Percentiles rank a stretch among this genome's conserved stretches.
Conservation (phyloP, 1,140 invertebrate species). For the Centruroides vittatus region DNA sequence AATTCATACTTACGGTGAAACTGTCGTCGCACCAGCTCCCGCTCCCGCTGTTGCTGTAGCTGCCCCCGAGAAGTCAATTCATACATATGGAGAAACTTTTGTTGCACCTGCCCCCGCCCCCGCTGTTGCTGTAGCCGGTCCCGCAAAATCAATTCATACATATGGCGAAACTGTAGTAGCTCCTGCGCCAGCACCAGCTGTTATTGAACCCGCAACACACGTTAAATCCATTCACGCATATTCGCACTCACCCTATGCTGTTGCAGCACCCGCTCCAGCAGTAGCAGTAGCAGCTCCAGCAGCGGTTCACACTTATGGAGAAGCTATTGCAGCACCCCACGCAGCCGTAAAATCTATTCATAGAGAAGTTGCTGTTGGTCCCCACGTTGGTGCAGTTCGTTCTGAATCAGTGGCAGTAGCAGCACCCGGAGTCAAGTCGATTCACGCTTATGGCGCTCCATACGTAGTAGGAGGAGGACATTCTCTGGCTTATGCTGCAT, state of each 20-base stretch:
- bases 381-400: background rate
- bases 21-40: constrained; percentile 1
- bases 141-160: background rate
- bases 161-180: constrained; percentile 25
- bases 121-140: background rate
- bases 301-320: background rate
- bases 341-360: background rate
- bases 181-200: constrained; percentile 23
- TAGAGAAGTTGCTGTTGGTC: constrained; percentile 19
- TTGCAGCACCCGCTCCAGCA: background rate
- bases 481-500: constrained; percentile 4
- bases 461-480: background rate
- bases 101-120: background rate
- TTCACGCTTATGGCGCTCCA: constrained; percentile 19
- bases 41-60: background rate
- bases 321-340: background rate
- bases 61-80: background rate
- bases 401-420: background rate
- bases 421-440: background rate
- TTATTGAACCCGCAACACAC: background rate
- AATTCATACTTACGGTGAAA: background rate
- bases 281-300: background rate
- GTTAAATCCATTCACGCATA: background rate
- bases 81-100: background rate
- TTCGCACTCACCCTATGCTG: background rate